Conservation (phyloP, 2,888 invertebrate species). For the Pammene aurita region DNA sequence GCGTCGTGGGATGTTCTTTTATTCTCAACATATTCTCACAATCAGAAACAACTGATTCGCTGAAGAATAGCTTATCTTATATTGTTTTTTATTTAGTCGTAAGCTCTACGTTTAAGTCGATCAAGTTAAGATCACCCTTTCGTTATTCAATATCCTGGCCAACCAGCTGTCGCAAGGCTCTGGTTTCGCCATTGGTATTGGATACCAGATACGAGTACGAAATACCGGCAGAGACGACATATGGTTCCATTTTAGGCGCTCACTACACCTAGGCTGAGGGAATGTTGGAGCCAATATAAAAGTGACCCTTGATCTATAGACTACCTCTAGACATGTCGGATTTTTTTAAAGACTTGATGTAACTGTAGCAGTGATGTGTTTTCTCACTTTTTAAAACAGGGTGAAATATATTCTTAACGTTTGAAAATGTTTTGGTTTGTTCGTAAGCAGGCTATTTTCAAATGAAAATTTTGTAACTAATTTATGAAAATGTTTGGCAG, state of each 20-base stretch:
- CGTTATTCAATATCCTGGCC: conserved; percentile 40
- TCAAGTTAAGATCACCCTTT: conserved; percentile 31
- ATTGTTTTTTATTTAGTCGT: not conserved
- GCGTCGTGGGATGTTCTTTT: not conserved
- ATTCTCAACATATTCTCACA: too few species aligned
- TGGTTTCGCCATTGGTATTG: conserved; percentile 48
- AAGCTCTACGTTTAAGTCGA: not conserved
- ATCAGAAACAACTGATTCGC: not conserved
- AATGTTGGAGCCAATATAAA: conserved; percentile 19
- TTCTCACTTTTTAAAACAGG: too few species aligned
- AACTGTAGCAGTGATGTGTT: too few species aligned
- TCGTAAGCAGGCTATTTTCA: not conserved
- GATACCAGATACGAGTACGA: conserved; percentile 43
- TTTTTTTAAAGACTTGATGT: too few species aligned
- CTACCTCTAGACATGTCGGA: not conserved
- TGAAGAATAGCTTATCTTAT: too few species aligned
- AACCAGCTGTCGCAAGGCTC: conserved; percentile 43
- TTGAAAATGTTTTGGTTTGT: not conserved
- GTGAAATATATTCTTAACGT: too few species aligned
- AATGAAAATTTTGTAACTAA: conserved; percentile 20
- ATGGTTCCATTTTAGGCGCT: conserved; percentile 64
- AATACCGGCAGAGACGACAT: conserved; percentile 60
- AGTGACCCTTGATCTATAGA: not conserved
- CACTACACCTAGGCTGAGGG: conserved; percentile 22
- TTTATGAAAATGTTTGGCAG: conserved; percentile 17